Evolutionary conservation across 2,888 invertebrate species (phyloP).

Genomic region (Osmoderma eremita): DNA sequence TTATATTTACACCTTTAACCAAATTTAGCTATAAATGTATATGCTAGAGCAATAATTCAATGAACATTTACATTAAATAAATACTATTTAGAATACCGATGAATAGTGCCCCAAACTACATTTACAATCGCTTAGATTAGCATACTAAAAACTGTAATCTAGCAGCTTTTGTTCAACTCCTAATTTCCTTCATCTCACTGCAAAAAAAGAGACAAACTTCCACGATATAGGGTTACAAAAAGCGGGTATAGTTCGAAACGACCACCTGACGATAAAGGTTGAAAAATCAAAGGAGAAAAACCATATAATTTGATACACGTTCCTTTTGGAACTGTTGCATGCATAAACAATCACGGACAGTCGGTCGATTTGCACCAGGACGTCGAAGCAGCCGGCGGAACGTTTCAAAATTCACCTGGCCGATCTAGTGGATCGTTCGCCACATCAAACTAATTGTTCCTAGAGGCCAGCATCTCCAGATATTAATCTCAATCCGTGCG

Average conservation of each 20-base stretch:
- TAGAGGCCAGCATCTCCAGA: conserved; percentile 49
- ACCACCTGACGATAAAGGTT: conserved; percentile 40
- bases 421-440: conserved; percentile 46
- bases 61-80: too few species aligned
- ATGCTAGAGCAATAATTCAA: too few species aligned
- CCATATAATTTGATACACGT: conserved; percentile 43
- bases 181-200: conserved; percentile 40
- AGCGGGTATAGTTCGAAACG: conserved; percentile 35
- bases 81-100: too few species aligned
- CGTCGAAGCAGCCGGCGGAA: conserved; percentile 20
- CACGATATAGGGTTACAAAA: conserved; percentile 25
- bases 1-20: too few species aligned
- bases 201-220: conserved; percentile 15
- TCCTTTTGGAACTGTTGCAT: conserved; percentile 49
- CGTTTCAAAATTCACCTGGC: conserved; percentile 42
- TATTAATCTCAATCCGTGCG: conserved; percentile 53
- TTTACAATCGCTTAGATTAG: conserved; percentile 41
- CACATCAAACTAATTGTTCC: conserved; percentile 52
- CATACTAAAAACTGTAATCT: conserved; percentile 44
- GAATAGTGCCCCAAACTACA: too few species aligned
- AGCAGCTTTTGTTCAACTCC: conserved; percentile 39
- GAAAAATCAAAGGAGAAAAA: conserved; percentile 38
- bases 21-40: too few species aligned
- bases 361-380: conserved; percentile 42
- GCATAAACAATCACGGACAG: conserved; percentile 53